Evolutionary conservation across 2,888 invertebrate species (phyloP), one percentile per base, ranked within the genome.

Genomic region (Cantharis rustica): DNA sequence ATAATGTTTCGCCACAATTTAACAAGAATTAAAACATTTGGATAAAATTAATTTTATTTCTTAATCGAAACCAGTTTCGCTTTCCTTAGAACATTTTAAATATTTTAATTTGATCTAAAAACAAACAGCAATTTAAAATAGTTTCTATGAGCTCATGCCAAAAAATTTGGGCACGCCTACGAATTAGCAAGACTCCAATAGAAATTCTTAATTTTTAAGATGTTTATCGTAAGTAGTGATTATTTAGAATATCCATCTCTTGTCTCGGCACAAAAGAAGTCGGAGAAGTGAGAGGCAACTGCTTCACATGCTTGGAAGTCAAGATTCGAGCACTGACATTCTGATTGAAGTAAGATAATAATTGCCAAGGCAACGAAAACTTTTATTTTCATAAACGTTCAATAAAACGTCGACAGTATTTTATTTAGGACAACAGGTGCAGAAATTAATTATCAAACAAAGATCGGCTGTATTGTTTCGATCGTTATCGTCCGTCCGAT

Each of bases 271-370:
- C 79, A 80, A 81, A 80, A 79, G 80, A 81, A 80, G 79, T 47
- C n/a, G 47, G n/a, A 47, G 78, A 73, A 77, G 80, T 75, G 75
- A 61, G 78, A 76, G 75, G 77, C 75, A 70, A 75, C 74, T 69
- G 74, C 77, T 77, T 47, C 77, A 69, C 78, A 76, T 76, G 78
- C 76, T 68, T 76, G 78, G 76, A 79, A 79, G 80, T 79, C 81
- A 79, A 75, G 64, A 66, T 66, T 20, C 64, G 23, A 17, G 23
- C 23, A 66, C 64, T 20, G 64, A 66, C 17, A 66, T 20, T 20
- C 73, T 77, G 80, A 79, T 80, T 75, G 77, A 80, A 74, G 73
- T 73, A 75, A 72, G 81, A 81, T 83, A 83, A 83, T 82, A 82
- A 79, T 79, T 80, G 71, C 79, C 76, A 79, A 72, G 78, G 80